Conservation (phyloP, 2,888 invertebrate species). For the Yponomeuta plumbellus region DNA sequence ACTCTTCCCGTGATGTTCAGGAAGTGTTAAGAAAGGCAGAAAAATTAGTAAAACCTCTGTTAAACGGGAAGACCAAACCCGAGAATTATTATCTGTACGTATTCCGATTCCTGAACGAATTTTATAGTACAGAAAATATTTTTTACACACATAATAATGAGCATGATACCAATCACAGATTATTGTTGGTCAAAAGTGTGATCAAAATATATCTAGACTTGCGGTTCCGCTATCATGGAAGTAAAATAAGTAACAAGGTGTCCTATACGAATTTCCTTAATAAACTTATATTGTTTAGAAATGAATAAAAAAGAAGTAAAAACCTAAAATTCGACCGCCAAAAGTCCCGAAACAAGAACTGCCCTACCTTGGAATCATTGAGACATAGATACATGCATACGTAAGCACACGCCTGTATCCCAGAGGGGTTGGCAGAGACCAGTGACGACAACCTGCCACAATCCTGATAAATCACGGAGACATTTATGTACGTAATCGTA, state of each 20-base stretch:
- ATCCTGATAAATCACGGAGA: too few relatives aligned
- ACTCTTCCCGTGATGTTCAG: conserved; percentile 5
- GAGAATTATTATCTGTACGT: not conserved
- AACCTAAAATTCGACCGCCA: too few relatives aligned
- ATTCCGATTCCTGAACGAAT: not conserved
- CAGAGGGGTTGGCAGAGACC: too few relatives aligned
- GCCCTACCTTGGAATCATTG: too few relatives aligned
- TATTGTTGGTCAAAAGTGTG: not conserved
- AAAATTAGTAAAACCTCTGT: conserved; percentile 5
- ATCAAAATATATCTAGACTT: not conserved
- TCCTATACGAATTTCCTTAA: not conserved
- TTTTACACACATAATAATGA: not conserved
- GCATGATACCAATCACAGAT: not conserved
- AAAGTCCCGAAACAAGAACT: too few relatives aligned
- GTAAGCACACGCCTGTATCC: too few relatives aligned
- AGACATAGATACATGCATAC: too few relatives aligned
- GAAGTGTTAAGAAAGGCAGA: conserved; percentile 2
- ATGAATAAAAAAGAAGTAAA: too few relatives aligned
- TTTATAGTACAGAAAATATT: not conserved
- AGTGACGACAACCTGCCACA: too few relatives aligned
- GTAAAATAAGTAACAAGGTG: not conserved
- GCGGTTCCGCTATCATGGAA: not conserved
- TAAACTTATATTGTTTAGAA: too few relatives aligned
- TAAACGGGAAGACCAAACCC: not conserved
- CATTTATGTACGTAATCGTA: too few relatives aligned